A percentile compares a stretch with the other conserved stretches of the same genome.
Conservation (phyloP, 2,888 invertebrate genomes). For the Ophion ellenae region DNA sequence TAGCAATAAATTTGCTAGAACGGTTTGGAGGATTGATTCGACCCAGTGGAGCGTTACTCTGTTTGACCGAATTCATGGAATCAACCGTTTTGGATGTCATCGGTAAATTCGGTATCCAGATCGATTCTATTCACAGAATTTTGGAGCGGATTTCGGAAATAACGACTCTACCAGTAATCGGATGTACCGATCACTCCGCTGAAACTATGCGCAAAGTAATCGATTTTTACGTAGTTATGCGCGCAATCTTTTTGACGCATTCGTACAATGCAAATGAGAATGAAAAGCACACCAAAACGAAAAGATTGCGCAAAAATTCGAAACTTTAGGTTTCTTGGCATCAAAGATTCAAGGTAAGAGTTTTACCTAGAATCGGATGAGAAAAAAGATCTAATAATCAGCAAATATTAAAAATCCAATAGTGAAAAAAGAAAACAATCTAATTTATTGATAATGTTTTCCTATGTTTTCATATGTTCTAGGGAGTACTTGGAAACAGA, state of each 20-base stretch:
- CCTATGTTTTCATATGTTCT: too few species aligned
- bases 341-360: too few species aligned
- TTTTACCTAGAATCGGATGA: too few species aligned
- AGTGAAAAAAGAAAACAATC: too few species aligned
- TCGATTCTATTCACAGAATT: slow-evolving; percentile 6
- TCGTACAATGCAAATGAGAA: background rate
- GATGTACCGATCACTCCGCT: background rate
- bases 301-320: background rate
- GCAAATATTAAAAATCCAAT: too few species aligned
- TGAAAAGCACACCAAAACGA: slow-evolving; percentile 3
- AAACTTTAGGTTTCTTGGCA: background rate
- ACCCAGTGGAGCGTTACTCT: background rate
- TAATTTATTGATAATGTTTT: too few species aligned
- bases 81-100: slow-evolving; percentile 1
- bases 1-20: background rate
- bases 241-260: background rate
- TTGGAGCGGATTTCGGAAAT: slow-evolving; percentile 7
- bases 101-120: background rate
- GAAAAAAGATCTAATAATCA: too few species aligned
- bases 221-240: slow-evolving; percentile 17
- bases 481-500: too few species aligned
- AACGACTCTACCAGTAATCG: background rate
- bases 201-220: slow-evolving; percentile 11
- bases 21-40: slow-evolving; percentile 3
- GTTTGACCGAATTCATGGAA: slow-evolving; percentile 4